Percentiles rank a stretch among this genome's conserved stretches.
Evolutionary conservation across 2,113 vertebrate species (phyloP).

Genomic region (Aplodontia rufa): DNA sequence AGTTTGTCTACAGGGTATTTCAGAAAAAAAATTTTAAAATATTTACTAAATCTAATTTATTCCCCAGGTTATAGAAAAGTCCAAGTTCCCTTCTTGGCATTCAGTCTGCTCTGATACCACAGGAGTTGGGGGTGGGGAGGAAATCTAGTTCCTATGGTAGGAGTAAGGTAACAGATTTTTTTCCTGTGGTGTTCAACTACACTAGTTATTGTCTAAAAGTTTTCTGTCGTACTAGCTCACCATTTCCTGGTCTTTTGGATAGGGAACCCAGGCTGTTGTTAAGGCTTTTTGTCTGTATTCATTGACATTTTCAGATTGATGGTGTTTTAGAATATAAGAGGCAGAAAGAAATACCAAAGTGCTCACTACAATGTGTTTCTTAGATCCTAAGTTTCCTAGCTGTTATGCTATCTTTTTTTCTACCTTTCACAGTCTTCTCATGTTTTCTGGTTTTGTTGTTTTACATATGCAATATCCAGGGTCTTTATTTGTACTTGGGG

Average conservation of each 20-base stretch:
- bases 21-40: neutral
- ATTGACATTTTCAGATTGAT: neutral
- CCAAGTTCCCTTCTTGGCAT: neutral
- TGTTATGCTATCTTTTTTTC: neutral
- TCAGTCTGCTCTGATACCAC: neutral
- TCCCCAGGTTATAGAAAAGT: neutral
- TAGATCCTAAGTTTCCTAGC: neutral
- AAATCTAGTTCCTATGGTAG: neutral
- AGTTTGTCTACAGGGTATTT: neutral
- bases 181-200: neutral
- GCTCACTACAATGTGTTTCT: neutral
- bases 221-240: neutral
- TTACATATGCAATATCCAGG: neutral
- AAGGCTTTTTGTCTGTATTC: neutral
- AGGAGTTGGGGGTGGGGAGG: no score
- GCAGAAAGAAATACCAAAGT: neutral
- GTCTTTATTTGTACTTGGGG: neutral
- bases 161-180: neutral
- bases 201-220: neutral
- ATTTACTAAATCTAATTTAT: neutral
- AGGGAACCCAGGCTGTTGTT: neutral
- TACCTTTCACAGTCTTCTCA: neutral
- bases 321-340: neutral
- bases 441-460: no score
- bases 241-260: neutral